Base-by-base conservation (phyloP, 1,140 invertebrate species). In the Cecropterus lyciades region DNA sequence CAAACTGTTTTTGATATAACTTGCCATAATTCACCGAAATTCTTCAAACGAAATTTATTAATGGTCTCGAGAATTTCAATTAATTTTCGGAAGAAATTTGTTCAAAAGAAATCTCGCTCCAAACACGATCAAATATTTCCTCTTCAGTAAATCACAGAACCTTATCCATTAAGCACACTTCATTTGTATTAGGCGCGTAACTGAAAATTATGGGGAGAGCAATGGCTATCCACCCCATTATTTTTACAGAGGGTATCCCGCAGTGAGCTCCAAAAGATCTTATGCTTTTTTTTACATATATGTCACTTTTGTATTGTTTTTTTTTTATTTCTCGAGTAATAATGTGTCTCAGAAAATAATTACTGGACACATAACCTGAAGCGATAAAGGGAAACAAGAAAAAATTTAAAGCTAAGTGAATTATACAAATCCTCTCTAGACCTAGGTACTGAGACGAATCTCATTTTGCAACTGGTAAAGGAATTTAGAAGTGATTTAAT, bases 151-250 rank as follows among this genome's bases (percentile, higher is more conserved):
- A 57, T 57, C 55, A 43, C 40, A 57, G 20, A 11, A 49, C 59
- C 59, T 60, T 60, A 60, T 60, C 57, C 57, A 60, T 60, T 60
- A 60, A 60, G 45, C 45, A 60, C 57, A 60, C 43, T 60, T 60
- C 57, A 60, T 60, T 60, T 60, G 49, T 60, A 60, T 60, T 49
- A 60, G 27, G 27, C 57, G 30, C 57, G 57, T 49, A 60, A 60
- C 57, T 48, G 45, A 37, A 60, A 60, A 60, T 60, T 48, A 60
- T 60, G 57, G 45, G 57, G 6, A 52, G 49, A 37, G n/a, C 49
- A 33, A 17, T 60, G 57, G 57, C 48, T 49, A 49, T 60, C 45
- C 45, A 49, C 45, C 45, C 27, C 46, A 62, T 62, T 62, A 62
- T 48, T 62, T 33, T 60, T 37, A 33, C 11, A 37, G 53, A 56